Conservation (phyloP, 1,140 invertebrate genomes). For the Homalodisca vitripennis region DNA sequence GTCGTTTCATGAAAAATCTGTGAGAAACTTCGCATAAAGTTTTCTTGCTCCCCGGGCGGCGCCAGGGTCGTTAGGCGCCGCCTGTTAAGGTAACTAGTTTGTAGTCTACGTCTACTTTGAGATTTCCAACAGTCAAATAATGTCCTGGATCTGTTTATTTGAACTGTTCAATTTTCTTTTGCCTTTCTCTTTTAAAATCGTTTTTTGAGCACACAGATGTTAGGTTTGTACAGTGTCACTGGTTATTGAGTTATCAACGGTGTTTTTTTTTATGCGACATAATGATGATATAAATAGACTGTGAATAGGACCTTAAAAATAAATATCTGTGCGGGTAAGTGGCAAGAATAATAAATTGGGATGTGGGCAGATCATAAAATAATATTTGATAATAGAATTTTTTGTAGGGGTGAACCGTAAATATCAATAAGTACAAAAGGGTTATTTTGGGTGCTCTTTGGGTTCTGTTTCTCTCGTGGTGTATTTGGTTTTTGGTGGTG, state of each 20-base stretch:
- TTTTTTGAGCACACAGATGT: neutral
- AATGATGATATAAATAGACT: neutral
- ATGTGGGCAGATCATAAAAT: neutral
- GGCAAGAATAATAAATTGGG: neutral
- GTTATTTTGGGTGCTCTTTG: neutral
- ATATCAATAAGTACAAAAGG: neutral
- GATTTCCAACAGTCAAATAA: neutral
- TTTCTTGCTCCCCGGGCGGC: neutral
- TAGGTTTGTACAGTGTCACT: neutral
- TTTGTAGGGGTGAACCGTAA: neutral
- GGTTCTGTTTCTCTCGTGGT: too few relatives aligned
- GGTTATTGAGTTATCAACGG: neutral
- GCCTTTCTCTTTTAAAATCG: neutral
- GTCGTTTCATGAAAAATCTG: neutral
- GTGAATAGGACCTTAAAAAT: neutral
- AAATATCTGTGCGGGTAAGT: neutral
- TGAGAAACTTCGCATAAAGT: neutral
- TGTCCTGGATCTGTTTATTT: neutral
- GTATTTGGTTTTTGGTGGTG: too few relatives aligned
- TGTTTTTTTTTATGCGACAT: too few relatives aligned
- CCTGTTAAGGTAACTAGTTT: neutral
- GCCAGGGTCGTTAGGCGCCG: neutral
- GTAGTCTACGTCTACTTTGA: neutral
- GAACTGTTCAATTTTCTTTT: neutral
- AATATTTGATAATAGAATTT: constrained; percentile 1